These are phyloP conservation scores for Gallinago paraguaiae DNA, from an alignment of 2,113 vertebrate species.

Conservation along the genomic window DNA sequence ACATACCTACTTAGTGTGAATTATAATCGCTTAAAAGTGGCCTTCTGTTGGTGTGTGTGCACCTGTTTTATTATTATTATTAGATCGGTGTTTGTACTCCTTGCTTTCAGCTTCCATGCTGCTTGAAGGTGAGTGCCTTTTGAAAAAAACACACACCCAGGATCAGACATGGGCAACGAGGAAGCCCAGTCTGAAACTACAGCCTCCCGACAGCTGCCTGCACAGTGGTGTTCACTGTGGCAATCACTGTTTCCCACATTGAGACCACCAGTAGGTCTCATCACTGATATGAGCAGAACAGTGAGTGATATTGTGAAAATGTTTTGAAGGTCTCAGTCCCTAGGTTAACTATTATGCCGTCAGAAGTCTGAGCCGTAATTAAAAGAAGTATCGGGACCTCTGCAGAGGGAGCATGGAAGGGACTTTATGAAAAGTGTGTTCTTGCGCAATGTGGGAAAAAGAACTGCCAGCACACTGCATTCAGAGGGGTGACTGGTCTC, in stretches of 20 bases:
- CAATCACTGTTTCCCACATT: background rate
- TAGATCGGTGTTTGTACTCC: fast-evolving
- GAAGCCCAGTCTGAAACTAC: background rate
- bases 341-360: background rate
- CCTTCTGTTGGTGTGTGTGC: background rate
- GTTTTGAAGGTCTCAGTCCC: background rate
- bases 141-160: background rate
- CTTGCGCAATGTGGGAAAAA: background rate
- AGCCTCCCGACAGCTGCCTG: background rate
- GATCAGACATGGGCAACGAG: fast-evolving
- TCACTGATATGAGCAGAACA: background rate
- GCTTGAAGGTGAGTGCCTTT: background rate
- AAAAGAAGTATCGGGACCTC: background rate
- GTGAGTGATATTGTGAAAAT: fast-evolving
- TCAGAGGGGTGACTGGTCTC: fast-evolving
- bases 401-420: background rate
- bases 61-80: background rate
- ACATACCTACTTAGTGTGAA: background rate
- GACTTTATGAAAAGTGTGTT: background rate
- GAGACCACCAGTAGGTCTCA: background rate
- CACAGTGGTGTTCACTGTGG: fast-evolving
- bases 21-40: background rate
- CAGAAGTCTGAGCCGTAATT: background rate
- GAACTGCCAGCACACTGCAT: background rate
- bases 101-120: fast-evolving